Percentiles rank a stretch among this genome's conserved stretches.
phyloP scores from a whole-genome alignment of 2,797 vertebrate genomes.

The Odontamblyopus lacepedii region DNA sequence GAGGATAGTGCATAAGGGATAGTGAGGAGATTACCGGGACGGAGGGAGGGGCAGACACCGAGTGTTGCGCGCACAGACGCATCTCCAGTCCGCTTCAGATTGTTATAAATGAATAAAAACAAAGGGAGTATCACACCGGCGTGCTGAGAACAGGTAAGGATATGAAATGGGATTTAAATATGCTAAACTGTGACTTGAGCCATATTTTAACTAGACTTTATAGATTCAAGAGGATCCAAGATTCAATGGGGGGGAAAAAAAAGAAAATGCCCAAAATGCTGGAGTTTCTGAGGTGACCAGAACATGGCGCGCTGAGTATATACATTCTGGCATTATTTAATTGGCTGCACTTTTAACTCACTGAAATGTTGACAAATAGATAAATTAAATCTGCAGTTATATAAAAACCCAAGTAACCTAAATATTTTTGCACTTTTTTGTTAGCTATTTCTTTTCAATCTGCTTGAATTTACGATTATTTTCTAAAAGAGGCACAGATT shows the following conservation, averaged over 20 bases:
- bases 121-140: conserved; percentile 15
- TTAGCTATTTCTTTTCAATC: neutral
- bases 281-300: neutral
- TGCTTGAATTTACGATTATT: conserved; percentile 35
- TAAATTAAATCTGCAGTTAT: neutral
- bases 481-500: conserved; percentile 50
- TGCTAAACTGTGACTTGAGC: neutral
- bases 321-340: neutral
- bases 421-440: neutral
- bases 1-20: conserved; percentile 47
- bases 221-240: neutral
- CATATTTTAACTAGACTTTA: neutral
- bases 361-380: neutral
- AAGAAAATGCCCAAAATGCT: neutral
- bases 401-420: neutral
- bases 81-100: conserved; percentile 40
- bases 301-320: neutral
- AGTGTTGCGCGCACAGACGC: conserved; percentile 14
- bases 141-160: conserved; percentile 52
- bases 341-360: neutral
- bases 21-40: conserved; percentile 60
- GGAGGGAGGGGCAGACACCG: conserved; percentile 18
- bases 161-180: neutral
- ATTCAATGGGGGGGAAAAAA: neutral
- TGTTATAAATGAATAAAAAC: conserved; percentile 14